phyloP scores from a whole-genome alignment of 1,140 invertebrate species.

The Trichomalopsis sarcophagae region DNA sequence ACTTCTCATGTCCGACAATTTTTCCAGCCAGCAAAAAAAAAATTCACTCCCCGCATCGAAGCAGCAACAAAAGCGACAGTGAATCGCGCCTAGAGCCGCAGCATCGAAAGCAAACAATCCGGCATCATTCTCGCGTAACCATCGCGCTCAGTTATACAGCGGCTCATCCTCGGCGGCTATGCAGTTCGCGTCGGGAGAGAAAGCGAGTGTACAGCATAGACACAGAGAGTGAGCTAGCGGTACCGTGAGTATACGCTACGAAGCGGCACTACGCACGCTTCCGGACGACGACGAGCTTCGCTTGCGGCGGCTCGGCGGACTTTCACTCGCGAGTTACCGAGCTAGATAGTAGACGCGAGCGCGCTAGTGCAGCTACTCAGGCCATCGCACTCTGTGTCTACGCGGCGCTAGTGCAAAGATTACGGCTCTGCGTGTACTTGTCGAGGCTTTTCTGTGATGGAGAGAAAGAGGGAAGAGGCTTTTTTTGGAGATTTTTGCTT shows the following conservation, averaged over 20 bases:
- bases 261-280: background rate
- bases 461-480: too few relatives aligned
- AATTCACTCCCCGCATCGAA: too few relatives aligned
- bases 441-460: too few relatives aligned
- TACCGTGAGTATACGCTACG: background rate
- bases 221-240: background rate
- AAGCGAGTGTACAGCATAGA: background rate
- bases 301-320: background rate
- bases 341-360: background rate
- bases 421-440: background rate
- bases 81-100: too few relatives aligned
- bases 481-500: too few relatives aligned
- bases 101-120: background rate
- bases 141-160: too few relatives aligned
- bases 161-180: background rate
- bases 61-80: too few relatives aligned
- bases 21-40: too few relatives aligned
- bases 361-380: background rate
- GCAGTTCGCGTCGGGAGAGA: background rate
- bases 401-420: background rate
- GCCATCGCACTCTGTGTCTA: constrained; percentile 34
- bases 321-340: constrained; percentile 35
- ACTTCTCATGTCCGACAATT: background rate
- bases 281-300: constrained; percentile 3
- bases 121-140: background rate